These are phyloP conservation scores for Sesamia inferens DNA, from an alignment of 2,888 invertebrate species.

Conservation along the genomic window DNA sequence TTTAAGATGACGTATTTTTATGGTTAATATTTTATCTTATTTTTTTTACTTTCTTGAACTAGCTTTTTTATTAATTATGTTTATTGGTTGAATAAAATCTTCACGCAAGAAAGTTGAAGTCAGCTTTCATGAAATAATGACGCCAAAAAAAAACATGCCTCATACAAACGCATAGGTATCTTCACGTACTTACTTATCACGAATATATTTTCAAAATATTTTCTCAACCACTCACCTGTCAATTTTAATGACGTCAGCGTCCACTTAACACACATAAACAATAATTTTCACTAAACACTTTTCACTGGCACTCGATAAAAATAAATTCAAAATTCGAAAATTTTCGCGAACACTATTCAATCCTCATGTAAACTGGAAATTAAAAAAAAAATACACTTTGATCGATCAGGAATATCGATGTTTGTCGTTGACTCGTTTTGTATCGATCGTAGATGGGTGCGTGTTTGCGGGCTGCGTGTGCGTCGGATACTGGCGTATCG, in stretches of 20 bases:
- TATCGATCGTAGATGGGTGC: conserved; percentile 69
- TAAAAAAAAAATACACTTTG: conserved; percentile 20
- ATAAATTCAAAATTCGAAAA: conserved; percentile 41
- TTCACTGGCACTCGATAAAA: conserved; percentile 59
- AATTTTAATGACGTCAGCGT: conserved; percentile 60
- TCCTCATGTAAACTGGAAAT: conserved; percentile 39
- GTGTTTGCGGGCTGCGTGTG: conserved; percentile 85
- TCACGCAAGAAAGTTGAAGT: not conserved
- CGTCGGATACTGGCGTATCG: conserved; percentile 80
- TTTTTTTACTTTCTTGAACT: not conserved
- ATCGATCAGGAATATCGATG: conserved; percentile 61
- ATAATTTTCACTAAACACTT: conserved; percentile 64
- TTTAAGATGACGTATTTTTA: conserved; percentile 11
- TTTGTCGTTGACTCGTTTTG: conserved; percentile 68
- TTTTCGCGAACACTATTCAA: conserved; percentile 33
- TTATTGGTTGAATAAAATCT: not conserved
- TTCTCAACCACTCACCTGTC: conserved; percentile 63
- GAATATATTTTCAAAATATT: conserved; percentile 48
- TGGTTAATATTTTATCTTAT: not conserved
- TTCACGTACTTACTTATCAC: conserved; percentile 2
- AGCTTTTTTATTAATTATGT: not conserved
- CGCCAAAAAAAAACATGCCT: not conserved
- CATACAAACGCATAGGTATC: not conserved
- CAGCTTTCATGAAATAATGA: not conserved
- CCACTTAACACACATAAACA: conserved; percentile 66